Percentiles rank a stretch among this genome's conserved stretches.
Conservation (phyloP, 2,113 vertebrate species). For the Cryptoleucopteryx plumbea region DNA sequence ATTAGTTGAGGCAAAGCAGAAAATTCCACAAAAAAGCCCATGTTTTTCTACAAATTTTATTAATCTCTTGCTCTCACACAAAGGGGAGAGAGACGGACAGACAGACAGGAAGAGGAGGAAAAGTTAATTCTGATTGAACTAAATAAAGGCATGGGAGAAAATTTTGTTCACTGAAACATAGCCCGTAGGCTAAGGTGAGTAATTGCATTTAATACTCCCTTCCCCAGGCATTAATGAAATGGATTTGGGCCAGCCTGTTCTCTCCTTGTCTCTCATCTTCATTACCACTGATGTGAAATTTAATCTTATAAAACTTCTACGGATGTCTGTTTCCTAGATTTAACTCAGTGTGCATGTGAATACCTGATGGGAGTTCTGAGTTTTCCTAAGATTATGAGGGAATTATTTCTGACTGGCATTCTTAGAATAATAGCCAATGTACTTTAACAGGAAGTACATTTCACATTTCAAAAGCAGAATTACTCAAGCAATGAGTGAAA, state of each 20-base stretch:
- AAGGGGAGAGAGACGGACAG: not conserved
- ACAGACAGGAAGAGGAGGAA: not conserved
- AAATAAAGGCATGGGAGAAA: not conserved
- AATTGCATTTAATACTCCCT: not conserved
- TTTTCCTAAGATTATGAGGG: not conserved
- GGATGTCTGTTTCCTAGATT: not conserved
- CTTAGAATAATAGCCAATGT: not conserved
- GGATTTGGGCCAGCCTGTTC: constrained; percentile 4
- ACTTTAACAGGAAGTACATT: not conserved
- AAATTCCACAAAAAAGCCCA: not conserved
- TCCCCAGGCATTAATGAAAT: not conserved
- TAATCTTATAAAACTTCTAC: not conserved
- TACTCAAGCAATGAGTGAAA: not conserved
- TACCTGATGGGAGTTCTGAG: not conserved
- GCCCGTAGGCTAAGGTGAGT: not conserved
- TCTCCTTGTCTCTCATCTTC: not conserved
- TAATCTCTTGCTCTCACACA: not conserved
- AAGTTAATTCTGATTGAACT: not conserved
- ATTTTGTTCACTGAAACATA: not conserved
- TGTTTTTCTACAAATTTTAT: not conserved
- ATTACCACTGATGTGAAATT: not conserved
- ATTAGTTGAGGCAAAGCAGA: not conserved
- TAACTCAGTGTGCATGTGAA: not conserved
- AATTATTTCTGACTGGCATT: not conserved
- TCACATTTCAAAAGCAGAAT: not conserved